These are phyloP conservation scores for Neosilurus hyrtlii DNA, from an alignment of 2,797 vertebrate genomes.

Conservation along the genomic window DNA sequence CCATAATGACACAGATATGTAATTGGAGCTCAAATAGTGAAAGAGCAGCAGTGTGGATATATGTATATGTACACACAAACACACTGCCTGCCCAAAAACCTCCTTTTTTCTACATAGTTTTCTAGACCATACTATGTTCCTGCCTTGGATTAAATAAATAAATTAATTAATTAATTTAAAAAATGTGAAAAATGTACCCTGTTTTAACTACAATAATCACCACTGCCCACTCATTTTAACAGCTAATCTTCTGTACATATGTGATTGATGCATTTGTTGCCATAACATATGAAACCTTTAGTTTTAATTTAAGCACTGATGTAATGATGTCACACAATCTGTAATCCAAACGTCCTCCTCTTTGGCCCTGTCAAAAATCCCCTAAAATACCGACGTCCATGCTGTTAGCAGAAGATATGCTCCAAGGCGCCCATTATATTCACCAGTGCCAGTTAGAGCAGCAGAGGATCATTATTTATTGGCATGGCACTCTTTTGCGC, in stretches of 20 bases:
- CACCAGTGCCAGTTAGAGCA: constrained; percentile 55
- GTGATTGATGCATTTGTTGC: not conserved
- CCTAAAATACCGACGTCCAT: constrained; percentile 52
- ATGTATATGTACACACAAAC: too few species aligned
- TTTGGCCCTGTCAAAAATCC: constrained; percentile 56
- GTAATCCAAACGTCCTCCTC: constrained; percentile 53
- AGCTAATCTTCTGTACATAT: constrained; percentile 7
- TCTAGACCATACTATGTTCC: not conserved
- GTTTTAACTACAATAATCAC: not conserved
- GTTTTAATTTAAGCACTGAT: constrained; percentile 44
- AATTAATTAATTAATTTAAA: not conserved
- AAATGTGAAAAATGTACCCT: too few species aligned
- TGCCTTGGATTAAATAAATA: not conserved
- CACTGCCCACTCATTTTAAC: not conserved
- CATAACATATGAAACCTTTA: constrained; percentile 19
- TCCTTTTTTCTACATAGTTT: too few species aligned
- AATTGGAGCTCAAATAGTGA: too few species aligned
- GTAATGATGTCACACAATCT: constrained; percentile 55
- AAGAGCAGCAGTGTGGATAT: too few species aligned
- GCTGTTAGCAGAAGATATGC: constrained; percentile 56
- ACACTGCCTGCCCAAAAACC: too few species aligned
- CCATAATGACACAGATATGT: too few species aligned
- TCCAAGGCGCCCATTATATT: constrained; percentile 38
- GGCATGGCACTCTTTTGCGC: constrained; percentile 49
- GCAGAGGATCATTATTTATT: constrained; percentile 61